Evolutionary conservation across 2,113 vertebrate species (phyloP).

Genomic region (Paraplagusia blochii): DNA sequence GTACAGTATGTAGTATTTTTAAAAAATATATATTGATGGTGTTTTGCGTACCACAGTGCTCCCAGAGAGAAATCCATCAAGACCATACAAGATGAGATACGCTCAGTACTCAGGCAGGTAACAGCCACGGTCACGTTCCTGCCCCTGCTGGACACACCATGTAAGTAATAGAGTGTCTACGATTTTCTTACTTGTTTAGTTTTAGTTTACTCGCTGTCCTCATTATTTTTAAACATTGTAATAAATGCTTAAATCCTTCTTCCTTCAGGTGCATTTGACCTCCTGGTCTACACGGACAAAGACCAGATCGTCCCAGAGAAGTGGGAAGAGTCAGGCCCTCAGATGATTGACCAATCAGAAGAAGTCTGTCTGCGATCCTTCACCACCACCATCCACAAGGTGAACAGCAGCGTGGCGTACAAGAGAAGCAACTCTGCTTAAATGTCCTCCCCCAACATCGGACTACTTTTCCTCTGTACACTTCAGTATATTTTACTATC

Average conservation of each 20-base stretch:
- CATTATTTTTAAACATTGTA: no score
- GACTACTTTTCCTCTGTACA: neutral
- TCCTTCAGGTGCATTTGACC: conserved; percentile 90
- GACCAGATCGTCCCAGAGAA: conserved; percentile 88
- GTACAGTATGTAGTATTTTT: neutral
- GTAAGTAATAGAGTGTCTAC: conserved; percentile 75
- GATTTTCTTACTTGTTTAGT: no score
- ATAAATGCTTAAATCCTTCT: no score
- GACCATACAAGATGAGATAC: conserved; percentile 94
- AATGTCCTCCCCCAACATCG: neutral
- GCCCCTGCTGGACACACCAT: conserved; percentile 88
- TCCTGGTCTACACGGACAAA: conserved; percentile 95
- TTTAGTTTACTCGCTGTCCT: no score
- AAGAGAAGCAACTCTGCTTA: conserved; percentile 78
- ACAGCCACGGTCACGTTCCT: conserved; percentile 95
- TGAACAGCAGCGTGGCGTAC: conserved; percentile 91
- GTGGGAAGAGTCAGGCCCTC: conserved; percentile 95
- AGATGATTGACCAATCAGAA: conserved; percentile 90
- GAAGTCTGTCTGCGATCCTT: conserved; percentile 93
- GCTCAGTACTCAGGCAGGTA: conserved; percentile 92
- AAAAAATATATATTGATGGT: neutral
- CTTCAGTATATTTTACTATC: conserved; percentile 7
- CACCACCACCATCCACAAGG: conserved; percentile 94
- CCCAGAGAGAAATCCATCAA: conserved; percentile 92
- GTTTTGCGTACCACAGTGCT: conserved; percentile 63